These are phyloP conservation scores for Liposcelis brunnea DNA, from an alignment of 2,888 invertebrate species.

Conservation along the genomic window DNA sequence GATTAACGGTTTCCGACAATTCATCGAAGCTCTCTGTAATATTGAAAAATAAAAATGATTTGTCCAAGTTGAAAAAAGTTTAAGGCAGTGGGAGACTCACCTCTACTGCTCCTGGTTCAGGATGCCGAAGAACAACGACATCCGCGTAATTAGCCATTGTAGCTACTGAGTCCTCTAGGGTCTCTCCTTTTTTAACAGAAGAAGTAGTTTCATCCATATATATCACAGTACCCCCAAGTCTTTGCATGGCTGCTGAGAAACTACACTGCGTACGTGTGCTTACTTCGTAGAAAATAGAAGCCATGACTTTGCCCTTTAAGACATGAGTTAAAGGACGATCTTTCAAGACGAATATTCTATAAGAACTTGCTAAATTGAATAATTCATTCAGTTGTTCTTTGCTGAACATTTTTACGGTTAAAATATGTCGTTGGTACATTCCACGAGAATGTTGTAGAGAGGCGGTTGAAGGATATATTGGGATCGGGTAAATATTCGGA, in stretches of 20 bases:
- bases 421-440: constrained; percentile 57
- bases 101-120: constrained; percentile 74
- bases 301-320: constrained; percentile 84
- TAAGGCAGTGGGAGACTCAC: constrained; percentile 42
- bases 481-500: constrained; percentile 20
- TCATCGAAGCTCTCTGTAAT: constrained; percentile 58
- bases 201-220: constrained; percentile 79
- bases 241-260: constrained; percentile 91
- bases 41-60: constrained; percentile 14
- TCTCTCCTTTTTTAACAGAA: constrained; percentile 93
- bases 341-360: constrained; percentile 64
- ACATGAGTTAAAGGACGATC: constrained; percentile 72
- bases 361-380: constrained; percentile 81
- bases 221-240: constrained; percentile 85
- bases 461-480: constrained; percentile 12
- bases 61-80: neutral
- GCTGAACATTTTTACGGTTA: constrained; percentile 69
- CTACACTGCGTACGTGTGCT: constrained; percentile 94
- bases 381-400: constrained; percentile 84
- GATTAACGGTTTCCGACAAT: constrained; percentile 77
- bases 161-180: constrained; percentile 71
- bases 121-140: constrained; percentile 86
- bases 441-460: constrained; percentile 25
- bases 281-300: constrained; percentile 92
- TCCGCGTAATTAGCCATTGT: constrained; percentile 88